Evolutionary conservation across 1,140 invertebrate genomes (phyloP), one percentile per base, ranked within the genome.

Genomic region (Delia radicum): DNA sequence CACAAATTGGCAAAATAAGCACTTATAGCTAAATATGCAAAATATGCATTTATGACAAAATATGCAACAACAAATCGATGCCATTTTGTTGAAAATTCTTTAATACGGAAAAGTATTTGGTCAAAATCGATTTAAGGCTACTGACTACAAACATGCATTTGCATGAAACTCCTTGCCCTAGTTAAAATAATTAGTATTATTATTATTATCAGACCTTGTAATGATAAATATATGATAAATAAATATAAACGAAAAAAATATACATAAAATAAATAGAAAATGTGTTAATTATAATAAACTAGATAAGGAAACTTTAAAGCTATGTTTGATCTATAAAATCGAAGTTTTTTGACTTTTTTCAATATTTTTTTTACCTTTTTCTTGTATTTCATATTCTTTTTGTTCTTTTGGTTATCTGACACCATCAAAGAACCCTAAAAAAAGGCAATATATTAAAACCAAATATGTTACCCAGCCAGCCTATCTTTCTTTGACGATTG

Each of bases 231-330:
- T n/a, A 3, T 37, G 13, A 37, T 37, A 37, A 37, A 37, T 13
- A 37, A 37, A 37, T 13, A 10, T 33, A 33, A 6, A 33, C 31
- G 12, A 33, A 4, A 33, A 48, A 48, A 48, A 48, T 48, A 48
- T 21, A 55, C 18, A 55, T 21, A 55, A 24, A 42, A 55, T 10
- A 13, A 37, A 37, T 1, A 37, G 1, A 21, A 55, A 55, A 55
- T 55, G 48, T 55, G 48, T 55, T 55, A 55, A 55, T 55, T 55
- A 55, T 55, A 55, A 55, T 55, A 55, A 55, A 55, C n/a, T 55
- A 21, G 48, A 55, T 55, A 55, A 55, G 48, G n/a, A 2, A 48
- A 48, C n/a, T n/a, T 37, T 6, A 48, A 18, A 48, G 18, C n/a
- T n/a, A 18, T 3, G 0, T 0, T n/a, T 21, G 18, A 55, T 2